phyloP scores from a whole-genome alignment of 2,888 invertebrate species.

The Synanthedon formicaeformis region DNA sequence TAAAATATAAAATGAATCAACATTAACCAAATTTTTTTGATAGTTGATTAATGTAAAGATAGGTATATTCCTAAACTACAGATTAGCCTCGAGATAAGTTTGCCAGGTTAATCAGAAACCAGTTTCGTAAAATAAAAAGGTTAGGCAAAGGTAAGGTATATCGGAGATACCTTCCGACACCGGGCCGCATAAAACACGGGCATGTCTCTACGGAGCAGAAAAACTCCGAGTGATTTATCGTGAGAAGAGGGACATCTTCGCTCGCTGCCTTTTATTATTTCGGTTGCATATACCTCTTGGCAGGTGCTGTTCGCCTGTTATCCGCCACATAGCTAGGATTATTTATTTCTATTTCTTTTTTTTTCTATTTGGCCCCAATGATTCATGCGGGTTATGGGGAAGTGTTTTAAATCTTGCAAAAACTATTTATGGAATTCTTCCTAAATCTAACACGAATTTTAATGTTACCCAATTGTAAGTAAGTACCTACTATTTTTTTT shows the following conservation, averaged over 20 bases:
- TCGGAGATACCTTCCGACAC: constrained; percentile 25
- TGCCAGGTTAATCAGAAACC: neutral
- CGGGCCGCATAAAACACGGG: constrained; percentile 41
- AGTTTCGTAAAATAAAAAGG: neutral
- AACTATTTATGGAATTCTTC: too few relatives aligned
- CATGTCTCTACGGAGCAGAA: constrained; percentile 38
- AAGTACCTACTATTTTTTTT: too few relatives aligned
- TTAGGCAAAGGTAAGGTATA: neutral
- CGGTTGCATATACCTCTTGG: constrained; percentile 20
- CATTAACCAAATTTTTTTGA: too few relatives aligned
- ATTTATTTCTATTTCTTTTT: constrained; percentile 12
- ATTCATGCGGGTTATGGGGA: too few relatives aligned
- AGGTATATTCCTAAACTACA: neutral
- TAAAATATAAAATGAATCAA: too few relatives aligned
- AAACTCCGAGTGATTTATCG: constrained; percentile 54
- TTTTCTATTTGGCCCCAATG: neutral
- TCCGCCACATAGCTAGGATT: constrained; percentile 11
- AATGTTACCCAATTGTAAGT: too few relatives aligned
- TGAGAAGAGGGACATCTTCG: constrained; percentile 54
- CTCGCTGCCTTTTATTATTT: constrained; percentile 28
- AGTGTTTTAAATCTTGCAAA: too few relatives aligned
- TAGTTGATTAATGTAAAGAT: neutral
- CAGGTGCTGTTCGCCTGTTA: constrained; percentile 29
- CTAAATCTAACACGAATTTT: too few relatives aligned
- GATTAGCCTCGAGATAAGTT: neutral